Evolutionary conservation across 2,888 invertebrate genomes (phyloP), one percentile per base, ranked within the genome.

Genomic region (Dryobota labecula): DNA sequence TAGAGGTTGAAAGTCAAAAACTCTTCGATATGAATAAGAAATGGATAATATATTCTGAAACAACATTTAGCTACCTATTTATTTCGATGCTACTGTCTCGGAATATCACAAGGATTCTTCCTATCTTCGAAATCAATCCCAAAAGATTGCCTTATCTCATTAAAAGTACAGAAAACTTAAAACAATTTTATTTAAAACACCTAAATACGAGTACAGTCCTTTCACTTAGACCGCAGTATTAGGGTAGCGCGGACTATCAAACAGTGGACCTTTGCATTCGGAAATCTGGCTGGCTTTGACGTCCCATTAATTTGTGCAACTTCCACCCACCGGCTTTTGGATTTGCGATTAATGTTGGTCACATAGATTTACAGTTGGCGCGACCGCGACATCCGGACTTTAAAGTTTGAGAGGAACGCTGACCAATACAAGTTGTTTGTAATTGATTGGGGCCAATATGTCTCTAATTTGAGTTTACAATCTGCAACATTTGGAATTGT

Each of bases 301-400:
- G 85, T 90, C 75, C 90, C 91, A 93, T 93, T 94, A 92, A 93
- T 93, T 92, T 90, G 89, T 91, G 90, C 91, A 92, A 88, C 88
- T 90, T 86, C 89, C 87, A 84, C 84, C 86, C 82, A 82, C 86
- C 84, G 79, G 77, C 85, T 76, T 83, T 82, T 56, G 62, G 71
- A 79, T 75, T 80, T 33, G 61, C 79, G 67, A 80, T 78, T 80
- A 78, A 75, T 78, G 73, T 76, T 79, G 61, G 62, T 61, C 53
- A 66, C 78, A 77, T 73, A 61, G 73, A 78, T 84, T 78, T 62
- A 74, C 72, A 80, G 53, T 68, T 74, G 72, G 71, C 69, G 72
- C 65, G 43, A 65, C 61, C 69, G 72, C 65, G 43, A 65, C 61
- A 73, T 76, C 58, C 38, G 57, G 18, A 58, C 20, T 72, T 70